These are phyloP conservation scores for Diadegma fenestrale DNA, from an alignment of 2,888 invertebrate species.

Conservation along the genomic window DNA sequence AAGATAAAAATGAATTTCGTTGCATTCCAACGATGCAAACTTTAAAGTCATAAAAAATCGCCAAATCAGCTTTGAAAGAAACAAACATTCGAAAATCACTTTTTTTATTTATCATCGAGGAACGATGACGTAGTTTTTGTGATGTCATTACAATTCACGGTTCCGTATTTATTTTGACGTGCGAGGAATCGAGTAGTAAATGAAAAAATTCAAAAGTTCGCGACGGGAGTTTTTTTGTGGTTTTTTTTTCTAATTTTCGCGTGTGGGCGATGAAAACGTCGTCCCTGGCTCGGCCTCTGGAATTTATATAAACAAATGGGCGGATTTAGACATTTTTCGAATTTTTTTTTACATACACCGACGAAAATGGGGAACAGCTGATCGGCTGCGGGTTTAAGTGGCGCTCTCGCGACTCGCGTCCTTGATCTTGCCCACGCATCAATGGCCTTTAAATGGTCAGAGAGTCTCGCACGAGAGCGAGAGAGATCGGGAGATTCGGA, in stretches of 20 bases:
- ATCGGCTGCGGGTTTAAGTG: slow-evolving; percentile 46
- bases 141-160: not conserved
- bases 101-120: not conserved
- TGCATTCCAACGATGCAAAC: too few relatives aligned
- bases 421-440: slow-evolving; percentile 79
- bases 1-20: too few relatives aligned
- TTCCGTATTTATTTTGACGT: not conserved
- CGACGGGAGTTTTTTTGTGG: slow-evolving; percentile 1
- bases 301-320: slow-evolving; percentile 58
- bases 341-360: not conserved
- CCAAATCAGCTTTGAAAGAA: not conserved
- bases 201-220: not conserved
- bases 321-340: not conserved
- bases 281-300: slow-evolving; percentile 36
- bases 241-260: slow-evolving; percentile 3
- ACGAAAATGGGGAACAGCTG: slow-evolving; percentile 72
- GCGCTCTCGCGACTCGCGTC: slow-evolving; percentile 61
- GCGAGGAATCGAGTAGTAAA: not conserved
- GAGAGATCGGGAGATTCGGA: slow-evolving; percentile 45
- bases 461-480: slow-evolving; percentile 22
- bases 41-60: too few relatives aligned
- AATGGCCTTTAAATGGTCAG: slow-evolving; percentile 75
- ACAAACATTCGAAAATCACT: not conserved
- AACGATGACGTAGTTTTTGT: not conserved
- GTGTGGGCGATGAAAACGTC: slow-evolving; percentile 10